Percentiles rank a stretch among this genome's conserved stretches.
phyloP scores from a whole-genome alignment of 2,888 invertebrate genomes.

The Digitonthophagus gazella region DNA sequence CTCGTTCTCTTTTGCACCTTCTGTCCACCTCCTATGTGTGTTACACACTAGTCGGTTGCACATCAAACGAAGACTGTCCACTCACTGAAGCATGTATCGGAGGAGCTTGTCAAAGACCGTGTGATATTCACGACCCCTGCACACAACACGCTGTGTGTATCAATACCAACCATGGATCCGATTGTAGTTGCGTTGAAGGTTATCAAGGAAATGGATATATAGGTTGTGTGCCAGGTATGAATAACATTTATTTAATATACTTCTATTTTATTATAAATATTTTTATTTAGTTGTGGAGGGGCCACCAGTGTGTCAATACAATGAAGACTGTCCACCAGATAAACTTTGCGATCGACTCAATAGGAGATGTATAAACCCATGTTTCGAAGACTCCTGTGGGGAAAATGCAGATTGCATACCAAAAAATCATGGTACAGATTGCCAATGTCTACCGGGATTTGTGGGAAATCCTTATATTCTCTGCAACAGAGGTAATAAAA shows the following conservation, averaged over 20 bases:
- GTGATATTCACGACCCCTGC: conserved; percentile 82
- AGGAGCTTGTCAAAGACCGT: conserved; percentile 82
- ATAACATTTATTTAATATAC: conserved; percentile 3
- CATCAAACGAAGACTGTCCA: conserved; percentile 80
- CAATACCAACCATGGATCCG: conserved; percentile 83
- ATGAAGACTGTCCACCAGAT: conserved; percentile 87
- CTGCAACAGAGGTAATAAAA: conserved; percentile 67
- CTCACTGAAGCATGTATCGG: conserved; percentile 84
- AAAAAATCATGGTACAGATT: conserved; percentile 72
- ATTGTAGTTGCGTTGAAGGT: conserved; percentile 82
- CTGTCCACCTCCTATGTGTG: conserved; percentile 16
- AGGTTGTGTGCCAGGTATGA: conserved; percentile 73
- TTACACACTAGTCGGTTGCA: conserved; percentile 73
- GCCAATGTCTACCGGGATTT: conserved; percentile 71
- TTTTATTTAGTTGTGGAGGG: conserved; percentile 31
- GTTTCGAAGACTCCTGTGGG: conserved; percentile 76
- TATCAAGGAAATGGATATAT: conserved; percentile 85
- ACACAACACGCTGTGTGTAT: conserved; percentile 80
- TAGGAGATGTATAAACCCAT: conserved; percentile 79
- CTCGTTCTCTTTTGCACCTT: conserved; percentile 42
- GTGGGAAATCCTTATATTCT: conserved; percentile 75
- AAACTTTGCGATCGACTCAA: conserved; percentile 82
- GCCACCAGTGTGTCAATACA: conserved; percentile 77
- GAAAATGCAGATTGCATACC: conserved; percentile 78
- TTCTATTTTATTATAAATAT: not conserved